These are phyloP conservation scores for Poecilia gillii DNA, from an alignment of 2,797 vertebrate species.

Conservation along the genomic window DNA sequence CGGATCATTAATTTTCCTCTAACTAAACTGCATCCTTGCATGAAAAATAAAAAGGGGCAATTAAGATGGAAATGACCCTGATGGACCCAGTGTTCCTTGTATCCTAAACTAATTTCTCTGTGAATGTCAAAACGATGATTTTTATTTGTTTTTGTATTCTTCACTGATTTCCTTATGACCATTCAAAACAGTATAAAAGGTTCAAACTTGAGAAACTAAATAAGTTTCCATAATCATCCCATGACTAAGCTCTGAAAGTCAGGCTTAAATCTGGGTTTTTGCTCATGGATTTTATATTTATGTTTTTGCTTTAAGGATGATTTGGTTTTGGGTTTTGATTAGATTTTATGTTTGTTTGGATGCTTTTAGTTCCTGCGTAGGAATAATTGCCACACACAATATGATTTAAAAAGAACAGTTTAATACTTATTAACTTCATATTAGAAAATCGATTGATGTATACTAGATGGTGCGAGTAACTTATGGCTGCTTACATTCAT, in stretches of 20 bases:
- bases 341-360: background rate
- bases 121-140: slow-evolving; percentile 8
- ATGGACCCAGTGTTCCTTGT: background rate
- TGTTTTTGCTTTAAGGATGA: background rate
- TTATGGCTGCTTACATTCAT: background rate
- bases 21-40: slow-evolving; percentile 41
- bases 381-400: background rate
- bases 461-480: background rate
- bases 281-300: background rate
- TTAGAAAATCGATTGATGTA: background rate
- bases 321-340: background rate
- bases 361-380: background rate
- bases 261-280: background rate
- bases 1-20: slow-evolving; percentile 24
- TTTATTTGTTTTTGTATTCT: background rate
- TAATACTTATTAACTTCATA: background rate
- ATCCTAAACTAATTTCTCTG: slow-evolving; percentile 10
- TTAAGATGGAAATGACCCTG: slow-evolving; percentile 38
- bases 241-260: background rate
- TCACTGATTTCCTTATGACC: background rate
- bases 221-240: background rate
- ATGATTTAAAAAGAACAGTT: background rate
- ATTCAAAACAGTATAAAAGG: background rate
- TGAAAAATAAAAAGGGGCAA: slow-evolving; percentile 47
- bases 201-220: background rate